These are phyloP conservation scores for Zaprionus ornatus DNA, from an alignment of 1,140 invertebrate species.

Conservation along the genomic window DNA sequence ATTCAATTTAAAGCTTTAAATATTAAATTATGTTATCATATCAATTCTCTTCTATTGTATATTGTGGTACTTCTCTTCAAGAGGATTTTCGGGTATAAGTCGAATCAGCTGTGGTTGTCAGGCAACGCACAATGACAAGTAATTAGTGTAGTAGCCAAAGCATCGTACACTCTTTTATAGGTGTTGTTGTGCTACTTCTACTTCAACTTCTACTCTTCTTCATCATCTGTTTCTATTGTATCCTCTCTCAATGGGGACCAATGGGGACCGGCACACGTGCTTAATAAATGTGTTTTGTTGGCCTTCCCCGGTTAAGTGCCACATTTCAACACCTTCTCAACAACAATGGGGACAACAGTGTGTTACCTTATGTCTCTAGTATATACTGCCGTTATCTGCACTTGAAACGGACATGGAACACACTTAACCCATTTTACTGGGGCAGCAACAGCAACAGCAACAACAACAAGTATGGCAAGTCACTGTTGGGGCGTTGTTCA, in stretches of 20 bases:
- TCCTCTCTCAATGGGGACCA: not conserved
- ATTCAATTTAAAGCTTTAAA: no score
- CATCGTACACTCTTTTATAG: not conserved
- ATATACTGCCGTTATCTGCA: constrained; percentile 24
- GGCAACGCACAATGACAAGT: constrained; percentile 27
- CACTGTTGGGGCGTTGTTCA: constrained; percentile 20
- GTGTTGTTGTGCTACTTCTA: not conserved
- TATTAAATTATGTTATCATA: no score
- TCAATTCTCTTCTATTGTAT: no score
- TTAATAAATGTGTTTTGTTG: constrained; percentile 33
- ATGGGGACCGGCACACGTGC: not conserved
- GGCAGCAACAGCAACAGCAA: constrained; percentile 17
- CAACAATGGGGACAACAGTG: constrained; percentile 18
- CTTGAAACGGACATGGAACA: constrained; percentile 28
- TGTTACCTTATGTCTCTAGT: constrained; percentile 6
- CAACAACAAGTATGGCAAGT: constrained; percentile 14
- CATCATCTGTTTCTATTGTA: constrained; percentile 3
- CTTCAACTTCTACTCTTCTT: not conserved
- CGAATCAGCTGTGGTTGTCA: constrained; percentile 27
- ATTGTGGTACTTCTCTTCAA: not conserved
- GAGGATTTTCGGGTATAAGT: constrained; percentile 2
- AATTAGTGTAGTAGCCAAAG: constrained; percentile 22
- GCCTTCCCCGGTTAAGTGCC: constrained; percentile 24
- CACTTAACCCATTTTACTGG: constrained; percentile 46
- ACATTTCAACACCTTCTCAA: constrained; percentile 44